Evolutionary conservation across 2,888 invertebrate species (phyloP).

Genomic region (Lampropteryx suffumata): DNA sequence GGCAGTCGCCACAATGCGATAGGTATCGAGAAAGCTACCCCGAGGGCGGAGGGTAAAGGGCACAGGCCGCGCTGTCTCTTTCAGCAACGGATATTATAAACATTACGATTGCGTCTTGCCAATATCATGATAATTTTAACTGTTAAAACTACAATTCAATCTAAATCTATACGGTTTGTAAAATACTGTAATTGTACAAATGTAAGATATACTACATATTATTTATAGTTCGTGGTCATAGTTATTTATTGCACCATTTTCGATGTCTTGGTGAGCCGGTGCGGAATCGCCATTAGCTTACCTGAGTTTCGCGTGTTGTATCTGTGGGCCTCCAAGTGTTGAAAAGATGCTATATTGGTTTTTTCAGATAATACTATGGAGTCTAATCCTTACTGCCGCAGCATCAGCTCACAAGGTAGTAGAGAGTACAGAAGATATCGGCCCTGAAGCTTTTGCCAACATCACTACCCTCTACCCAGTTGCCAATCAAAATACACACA

Average conservation of each 20-base stretch:
- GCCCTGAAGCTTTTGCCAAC: slow-evolving; percentile 41
- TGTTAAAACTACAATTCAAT: too few relatives aligned
- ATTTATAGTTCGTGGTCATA: too few relatives aligned
- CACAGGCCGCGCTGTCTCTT: slow-evolving; percentile 8
- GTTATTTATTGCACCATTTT: too few relatives aligned
- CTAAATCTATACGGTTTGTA: too few relatives aligned
- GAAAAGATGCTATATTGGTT: too few relatives aligned
- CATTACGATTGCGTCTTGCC: neutral
- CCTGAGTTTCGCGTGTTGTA: too few relatives aligned
- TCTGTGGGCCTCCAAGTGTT: too few relatives aligned
- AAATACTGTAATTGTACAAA: too few relatives aligned
- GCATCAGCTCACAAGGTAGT: slow-evolving; percentile 40
- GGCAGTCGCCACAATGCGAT: slow-evolving; percentile 11
- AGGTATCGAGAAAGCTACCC: slow-evolving; percentile 17
- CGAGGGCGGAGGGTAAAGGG: slow-evolving; percentile 16
- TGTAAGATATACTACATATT: too few relatives aligned
- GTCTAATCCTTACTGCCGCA: slow-evolving; percentile 39
- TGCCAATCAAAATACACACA: slow-evolving; percentile 29
- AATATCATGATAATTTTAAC: neutral
- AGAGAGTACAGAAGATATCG: slow-evolving; percentile 45
- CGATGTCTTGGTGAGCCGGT: too few relatives aligned
- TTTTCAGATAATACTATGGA: slow-evolving; percentile 49
- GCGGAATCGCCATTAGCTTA: too few relatives aligned
- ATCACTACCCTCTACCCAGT: slow-evolving; percentile 64
- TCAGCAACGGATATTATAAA: neutral